Conservation (phyloP, 2,113 vertebrate species). For the Gymnorhina tibicen region DNA sequence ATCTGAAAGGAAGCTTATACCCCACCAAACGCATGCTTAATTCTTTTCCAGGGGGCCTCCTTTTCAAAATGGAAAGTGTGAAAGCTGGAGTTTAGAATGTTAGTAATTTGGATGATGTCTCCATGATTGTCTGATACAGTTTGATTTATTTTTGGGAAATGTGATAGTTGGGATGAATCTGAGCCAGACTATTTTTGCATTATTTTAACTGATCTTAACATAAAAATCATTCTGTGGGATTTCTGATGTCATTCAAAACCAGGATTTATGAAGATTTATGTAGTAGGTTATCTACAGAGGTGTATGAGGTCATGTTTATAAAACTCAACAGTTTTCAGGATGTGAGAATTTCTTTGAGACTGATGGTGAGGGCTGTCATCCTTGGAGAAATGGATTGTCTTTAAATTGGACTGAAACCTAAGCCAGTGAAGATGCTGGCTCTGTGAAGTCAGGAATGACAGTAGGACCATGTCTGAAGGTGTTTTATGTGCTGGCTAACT, state of each 20-base stretch:
- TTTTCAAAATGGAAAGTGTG: not conserved
- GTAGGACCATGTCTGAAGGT: not conserved
- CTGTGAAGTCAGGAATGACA: not conserved
- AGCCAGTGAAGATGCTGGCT: not conserved
- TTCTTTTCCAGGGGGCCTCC: not conserved
- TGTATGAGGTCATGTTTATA: not conserved
- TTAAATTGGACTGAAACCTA: not conserved
- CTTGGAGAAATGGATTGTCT: not conserved
- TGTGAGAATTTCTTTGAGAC: not conserved
- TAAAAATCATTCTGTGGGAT: not conserved
- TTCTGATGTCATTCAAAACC: not conserved
- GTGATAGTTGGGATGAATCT: not conserved
- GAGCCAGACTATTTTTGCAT: not conserved
- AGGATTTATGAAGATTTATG: not conserved
- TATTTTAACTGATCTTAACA: not conserved
- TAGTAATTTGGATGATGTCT: not conserved
- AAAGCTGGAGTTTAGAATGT: not conserved
- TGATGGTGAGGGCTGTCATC: not conserved
- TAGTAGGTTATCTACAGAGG: not conserved
- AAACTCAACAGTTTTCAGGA: not conserved
- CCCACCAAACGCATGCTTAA: not conserved
- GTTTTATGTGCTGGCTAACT: not conserved
- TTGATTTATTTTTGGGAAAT: not conserved
- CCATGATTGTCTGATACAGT: not conserved
- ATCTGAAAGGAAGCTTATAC: not conserved